Conservation (phyloP, 1,140 invertebrate genomes). For the Zaprionus camerounensis region DNA sequence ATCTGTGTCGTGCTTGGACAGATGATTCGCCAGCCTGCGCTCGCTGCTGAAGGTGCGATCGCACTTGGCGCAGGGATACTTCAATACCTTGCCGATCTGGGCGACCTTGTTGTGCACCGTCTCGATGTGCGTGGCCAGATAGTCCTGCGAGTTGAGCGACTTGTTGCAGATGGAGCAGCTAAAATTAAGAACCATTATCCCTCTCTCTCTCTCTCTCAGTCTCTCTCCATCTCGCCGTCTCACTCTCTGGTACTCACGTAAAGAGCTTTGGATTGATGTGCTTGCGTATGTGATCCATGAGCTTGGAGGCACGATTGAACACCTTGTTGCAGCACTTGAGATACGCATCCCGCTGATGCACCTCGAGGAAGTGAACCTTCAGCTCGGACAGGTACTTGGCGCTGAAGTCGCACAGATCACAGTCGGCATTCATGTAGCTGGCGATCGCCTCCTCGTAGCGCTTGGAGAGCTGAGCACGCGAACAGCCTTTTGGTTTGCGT, state of each 20-base stretch:
- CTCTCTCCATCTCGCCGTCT: background rate
- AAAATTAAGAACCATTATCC: background rate
- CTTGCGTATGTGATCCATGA: constrained; percentile 76
- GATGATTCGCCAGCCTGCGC: constrained; percentile 61
- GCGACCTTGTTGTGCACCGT: constrained; percentile 72
- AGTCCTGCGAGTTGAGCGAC: constrained; percentile 69
- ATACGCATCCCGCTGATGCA: constrained; percentile 68
- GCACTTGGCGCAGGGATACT: constrained; percentile 70
- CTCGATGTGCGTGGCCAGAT: constrained; percentile 74
- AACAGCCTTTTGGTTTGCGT: constrained; percentile 70
- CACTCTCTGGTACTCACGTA: constrained; percentile 53
- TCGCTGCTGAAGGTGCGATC: constrained; percentile 73
- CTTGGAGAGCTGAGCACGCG: constrained; percentile 62
- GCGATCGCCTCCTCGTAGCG: constrained; percentile 72
- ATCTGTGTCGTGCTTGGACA: constrained; percentile 71
- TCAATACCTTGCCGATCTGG: constrained; percentile 55
- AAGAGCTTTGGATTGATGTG: constrained; percentile 78
- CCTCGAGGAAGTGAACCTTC: constrained; percentile 65
- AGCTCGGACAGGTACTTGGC: constrained; percentile 65
- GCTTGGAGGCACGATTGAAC: constrained; percentile 65
- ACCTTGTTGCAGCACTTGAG: constrained; percentile 77
- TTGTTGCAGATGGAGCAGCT: constrained; percentile 78
- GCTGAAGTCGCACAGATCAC: constrained; percentile 70
- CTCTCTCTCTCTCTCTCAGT: background rate
- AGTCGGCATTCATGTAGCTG: constrained; percentile 72